phyloP scores from a whole-genome alignment of 2,113 vertebrate genomes.

The Parus major region DNA sequence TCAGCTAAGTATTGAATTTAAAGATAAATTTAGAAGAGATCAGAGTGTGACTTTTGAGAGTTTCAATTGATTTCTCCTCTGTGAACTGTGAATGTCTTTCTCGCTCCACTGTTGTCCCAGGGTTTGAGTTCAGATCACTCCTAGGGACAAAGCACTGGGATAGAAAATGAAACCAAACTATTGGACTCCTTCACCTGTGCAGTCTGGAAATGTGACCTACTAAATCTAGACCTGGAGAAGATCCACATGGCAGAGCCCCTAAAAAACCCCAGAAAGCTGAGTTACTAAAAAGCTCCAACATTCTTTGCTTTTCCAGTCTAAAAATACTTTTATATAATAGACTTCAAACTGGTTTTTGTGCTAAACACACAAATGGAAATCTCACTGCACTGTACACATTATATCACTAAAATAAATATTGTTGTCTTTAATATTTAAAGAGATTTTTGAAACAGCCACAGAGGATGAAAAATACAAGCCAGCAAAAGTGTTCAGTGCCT shows the following conservation, averaged over 20 bases:
- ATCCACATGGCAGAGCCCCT: not conserved
- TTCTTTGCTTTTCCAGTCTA: not conserved
- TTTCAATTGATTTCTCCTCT: not conserved
- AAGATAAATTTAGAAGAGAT: not conserved
- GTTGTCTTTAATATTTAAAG: conserved; percentile 65
- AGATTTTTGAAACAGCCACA: conserved; percentile 28
- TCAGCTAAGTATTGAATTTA: not conserved
- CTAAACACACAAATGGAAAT: conserved; percentile 51
- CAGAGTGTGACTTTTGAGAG: not conserved
- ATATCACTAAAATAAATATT: conserved; percentile 63
- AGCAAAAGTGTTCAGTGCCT: not conserved
- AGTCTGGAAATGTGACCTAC: not conserved
- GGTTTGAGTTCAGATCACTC: not conserved
- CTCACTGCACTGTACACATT: not conserved
- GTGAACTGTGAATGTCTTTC: not conserved
- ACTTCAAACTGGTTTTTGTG: not conserved
- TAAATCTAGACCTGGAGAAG: not conserved
- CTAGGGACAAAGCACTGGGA: not conserved
- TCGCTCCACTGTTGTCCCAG: not conserved
- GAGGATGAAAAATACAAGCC: conserved; percentile 37
- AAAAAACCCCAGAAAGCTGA: not conserved
- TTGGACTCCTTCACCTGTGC: not conserved
- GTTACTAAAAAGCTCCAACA: not conserved
- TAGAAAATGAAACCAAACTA: not conserved
- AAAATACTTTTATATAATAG: conserved; percentile 7